Conservation (phyloP, 2,797 vertebrate genomes). For the Cuniculus paca region DNA sequence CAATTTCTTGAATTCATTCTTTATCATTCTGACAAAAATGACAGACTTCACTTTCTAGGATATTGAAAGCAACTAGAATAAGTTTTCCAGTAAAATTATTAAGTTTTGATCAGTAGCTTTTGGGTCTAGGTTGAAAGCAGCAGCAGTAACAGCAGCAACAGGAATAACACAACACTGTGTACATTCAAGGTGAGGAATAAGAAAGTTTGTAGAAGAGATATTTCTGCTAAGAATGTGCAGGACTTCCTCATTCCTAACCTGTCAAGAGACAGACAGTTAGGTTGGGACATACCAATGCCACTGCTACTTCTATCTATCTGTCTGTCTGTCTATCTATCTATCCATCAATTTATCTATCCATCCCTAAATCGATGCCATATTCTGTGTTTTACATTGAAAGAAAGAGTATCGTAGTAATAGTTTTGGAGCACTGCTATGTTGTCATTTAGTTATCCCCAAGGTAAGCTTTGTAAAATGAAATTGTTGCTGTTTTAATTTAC, state of each 20-base stretch:
- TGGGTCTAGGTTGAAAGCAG: not conserved
- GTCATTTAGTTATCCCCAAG: not conserved
- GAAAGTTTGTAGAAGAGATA: not conserved
- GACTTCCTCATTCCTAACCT: not conserved
- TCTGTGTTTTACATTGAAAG: not conserved
- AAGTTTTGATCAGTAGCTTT: constrained; percentile 24
- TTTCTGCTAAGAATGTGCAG: not conserved
- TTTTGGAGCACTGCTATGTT: not conserved
- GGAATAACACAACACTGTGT: not conserved
- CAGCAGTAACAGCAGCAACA: not conserved
- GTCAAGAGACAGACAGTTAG: not conserved
- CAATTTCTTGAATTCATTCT: not conserved
- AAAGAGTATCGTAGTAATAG: not conserved
- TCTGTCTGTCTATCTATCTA: not conserved
- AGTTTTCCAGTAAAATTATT: constrained; percentile 26
- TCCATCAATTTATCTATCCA: not conserved
- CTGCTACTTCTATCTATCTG: not conserved
- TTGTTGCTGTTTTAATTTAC: not conserved
- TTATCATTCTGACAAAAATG: constrained; percentile 23
- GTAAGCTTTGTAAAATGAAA: not conserved
- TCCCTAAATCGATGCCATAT: not conserved
- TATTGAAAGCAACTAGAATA: constrained; percentile 29
- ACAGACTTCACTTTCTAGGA: not conserved
- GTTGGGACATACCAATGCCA: not conserved
- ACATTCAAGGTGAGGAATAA: not conserved